These are phyloP conservation scores for Phortica magna DNA, from an alignment of 2,888 invertebrate genomes.

Conservation along the genomic window DNA sequence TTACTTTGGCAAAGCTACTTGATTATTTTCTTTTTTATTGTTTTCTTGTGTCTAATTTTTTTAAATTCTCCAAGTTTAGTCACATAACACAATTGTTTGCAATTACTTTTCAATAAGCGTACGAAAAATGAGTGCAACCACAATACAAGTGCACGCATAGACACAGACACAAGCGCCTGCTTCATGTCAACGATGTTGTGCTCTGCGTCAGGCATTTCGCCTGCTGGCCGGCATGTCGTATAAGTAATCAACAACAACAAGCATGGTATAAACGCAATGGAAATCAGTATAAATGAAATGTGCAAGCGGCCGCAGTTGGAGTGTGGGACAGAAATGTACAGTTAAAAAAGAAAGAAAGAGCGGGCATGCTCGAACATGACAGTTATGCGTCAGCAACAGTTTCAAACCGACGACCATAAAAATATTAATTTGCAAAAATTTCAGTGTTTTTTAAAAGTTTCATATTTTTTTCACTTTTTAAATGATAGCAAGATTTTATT, in stretches of 20 bases:
- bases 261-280: no score
- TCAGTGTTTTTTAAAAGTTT: background rate
- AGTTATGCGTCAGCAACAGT: constrained; percentile 67
- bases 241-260: constrained; percentile 56
- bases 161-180: no score
- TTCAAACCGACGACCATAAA: constrained; percentile 51
- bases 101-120: no score
- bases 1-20: background rate
- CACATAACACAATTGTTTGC: no score
- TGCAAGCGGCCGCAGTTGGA: no score
- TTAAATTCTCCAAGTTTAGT: no score
- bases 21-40: background rate
- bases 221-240: constrained; percentile 60
- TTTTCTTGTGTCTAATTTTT: background rate
- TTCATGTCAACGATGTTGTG: constrained; percentile 18
- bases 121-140: no score
- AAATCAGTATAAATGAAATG: no score
- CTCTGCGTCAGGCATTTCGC: no score
- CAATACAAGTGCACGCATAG: no score
- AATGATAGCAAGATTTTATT: background rate
- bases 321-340: constrained; percentile 36
- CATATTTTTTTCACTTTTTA: background rate
- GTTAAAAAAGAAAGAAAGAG: constrained; percentile 57
- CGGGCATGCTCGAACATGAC: constrained; percentile 45
- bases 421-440: constrained; percentile 27